Base-by-base conservation (phyloP, 2,888 invertebrate genomes). In the Morpho achilles region DNA sequence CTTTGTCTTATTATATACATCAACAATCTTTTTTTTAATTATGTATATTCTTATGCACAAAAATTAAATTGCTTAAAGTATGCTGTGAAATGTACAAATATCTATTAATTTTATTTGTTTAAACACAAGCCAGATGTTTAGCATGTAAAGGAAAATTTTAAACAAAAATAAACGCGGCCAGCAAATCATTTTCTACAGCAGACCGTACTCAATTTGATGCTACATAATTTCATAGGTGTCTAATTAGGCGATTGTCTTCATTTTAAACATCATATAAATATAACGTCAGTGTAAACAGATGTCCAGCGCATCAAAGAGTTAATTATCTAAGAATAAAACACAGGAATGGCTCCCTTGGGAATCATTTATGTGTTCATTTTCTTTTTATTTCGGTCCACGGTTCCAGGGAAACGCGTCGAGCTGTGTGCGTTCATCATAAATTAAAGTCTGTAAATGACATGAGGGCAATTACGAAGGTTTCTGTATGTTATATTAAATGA, bases 241-340 rank as follows among this genome's bases (percentile, higher is more conserved):
- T 65, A 65, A 64, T 66, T 61, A 61, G 60, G 65, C 64, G 64
- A 62, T 64, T 39, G 42, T 54, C 22, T 47, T 42, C 23, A 72
- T 72, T 75, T 73, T 67, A 67, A 63, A 68, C 68, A 71, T 70
- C 74, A 72, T 69, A 65, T 71, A 66, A 71, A 61, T 65, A 64
- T 57, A 55, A 54, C 51, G 60, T 61, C 70, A 69, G 71, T 68
- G 79, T 80, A 79, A 87, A 84, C 89, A 88, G 81, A 84, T 88
- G 89, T 87, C 84, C 69, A 77, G 73, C 63, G 75, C 77, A 80
- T 87, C 68, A 85, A 87, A 87, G 88, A 87, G 87, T 87, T 89
- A 88, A 88, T 88, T 88, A 87, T 81, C 76, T 80, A 83, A 87
- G 83, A 88, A 87, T 86, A 87, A 71, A 60, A 74, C 76, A 67